phyloP scores from a whole-genome alignment of 2,797 vertebrate genomes.

The Argya squamiceps region DNA sequence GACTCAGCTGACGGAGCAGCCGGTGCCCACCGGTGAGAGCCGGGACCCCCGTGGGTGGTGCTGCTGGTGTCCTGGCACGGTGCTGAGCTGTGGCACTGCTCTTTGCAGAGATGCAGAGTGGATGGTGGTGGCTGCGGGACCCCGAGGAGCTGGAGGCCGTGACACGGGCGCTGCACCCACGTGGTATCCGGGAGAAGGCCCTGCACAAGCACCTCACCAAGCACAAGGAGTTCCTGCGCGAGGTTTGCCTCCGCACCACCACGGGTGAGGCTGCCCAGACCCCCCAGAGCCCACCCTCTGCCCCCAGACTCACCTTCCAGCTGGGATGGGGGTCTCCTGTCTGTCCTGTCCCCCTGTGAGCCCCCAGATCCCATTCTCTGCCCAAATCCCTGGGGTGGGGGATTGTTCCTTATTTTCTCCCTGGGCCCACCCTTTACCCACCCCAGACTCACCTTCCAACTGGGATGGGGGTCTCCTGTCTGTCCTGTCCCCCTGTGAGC shows the following conservation, averaged over 20 bases:
- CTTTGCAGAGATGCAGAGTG: constrained; percentile 86
- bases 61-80: not conserved
- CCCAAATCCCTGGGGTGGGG: not conserved
- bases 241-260: constrained; percentile 83
- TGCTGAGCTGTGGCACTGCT: not conserved
- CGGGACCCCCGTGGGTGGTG: too few species aligned
- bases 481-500: too few species aligned
- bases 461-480: too few species aligned
- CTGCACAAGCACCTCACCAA: constrained; percentile 94
- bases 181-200: constrained; percentile 90
- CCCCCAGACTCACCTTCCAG: accelerated
- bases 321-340: not conserved
- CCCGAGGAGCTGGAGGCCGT: constrained; percentile 84
- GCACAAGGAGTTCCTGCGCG: constrained; percentile 90
- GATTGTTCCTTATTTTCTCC: too few species aligned
- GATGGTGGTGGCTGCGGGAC: constrained; percentile 94
- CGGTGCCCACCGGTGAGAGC: constrained; percentile 87
- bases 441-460: too few species aligned
- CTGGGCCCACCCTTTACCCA: too few species aligned
- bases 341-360: too few species aligned
- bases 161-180: constrained; percentile 86
- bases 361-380: not conserved
- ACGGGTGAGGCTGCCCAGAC: constrained; percentile 80
- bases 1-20: constrained; percentile 88
- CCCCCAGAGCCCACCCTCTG: not conserved